phyloP scores from a whole-genome alignment of 37 sponge, comb jelly and placozoan genomes.

The Halichondria panicea region DNA sequence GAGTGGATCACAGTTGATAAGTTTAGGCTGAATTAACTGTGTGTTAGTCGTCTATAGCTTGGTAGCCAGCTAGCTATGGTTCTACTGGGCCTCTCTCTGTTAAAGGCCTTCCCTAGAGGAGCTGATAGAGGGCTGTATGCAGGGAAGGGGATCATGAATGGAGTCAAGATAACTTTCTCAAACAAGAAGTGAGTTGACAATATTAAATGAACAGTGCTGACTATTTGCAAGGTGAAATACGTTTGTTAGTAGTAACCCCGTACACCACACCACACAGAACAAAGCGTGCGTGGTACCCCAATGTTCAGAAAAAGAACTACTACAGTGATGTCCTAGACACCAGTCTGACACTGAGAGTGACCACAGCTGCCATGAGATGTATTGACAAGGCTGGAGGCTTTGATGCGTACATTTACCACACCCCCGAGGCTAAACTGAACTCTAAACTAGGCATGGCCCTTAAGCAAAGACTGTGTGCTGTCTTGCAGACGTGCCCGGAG shows the following conservation, averaged over 20 bases:
- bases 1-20: too few relatives aligned
- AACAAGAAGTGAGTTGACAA: slow-evolving; percentile 73
- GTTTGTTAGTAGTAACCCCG: too few relatives aligned
- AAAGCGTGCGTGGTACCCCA: slow-evolving; percentile 74
- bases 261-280: too few relatives aligned
- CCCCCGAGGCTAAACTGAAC: slow-evolving; percentile 67
- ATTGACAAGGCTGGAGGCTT: slow-evolving; percentile 90
- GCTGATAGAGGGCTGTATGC: slow-evolving; percentile 68
- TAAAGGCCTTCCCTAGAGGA: slow-evolving; percentile 47
- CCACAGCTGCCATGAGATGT: slow-evolving; percentile 72
- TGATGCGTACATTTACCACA: slow-evolving; percentile 82
- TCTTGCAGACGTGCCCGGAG: slow-evolving; percentile 13
- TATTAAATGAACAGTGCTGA: background rate
- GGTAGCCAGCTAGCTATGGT: too few relatives aligned
- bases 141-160: slow-evolving; percentile 68
- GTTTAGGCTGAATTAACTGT: too few relatives aligned
- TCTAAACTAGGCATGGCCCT: slow-evolving; percentile 66
- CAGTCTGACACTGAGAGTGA: slow-evolving; percentile 41
- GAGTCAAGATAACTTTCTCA: slow-evolving; percentile 69
- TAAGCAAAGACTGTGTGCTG: slow-evolving; percentile 45
- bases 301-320: slow-evolving; percentile 62
- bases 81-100: slow-evolving; percentile 42
- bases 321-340: slow-evolving; percentile 62
- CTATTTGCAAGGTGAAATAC: too few relatives aligned
- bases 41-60: too few relatives aligned